phyloP scores from a whole-genome alignment of 2,113 vertebrate species.

The Campylomormyrus tamandua region DNA sequence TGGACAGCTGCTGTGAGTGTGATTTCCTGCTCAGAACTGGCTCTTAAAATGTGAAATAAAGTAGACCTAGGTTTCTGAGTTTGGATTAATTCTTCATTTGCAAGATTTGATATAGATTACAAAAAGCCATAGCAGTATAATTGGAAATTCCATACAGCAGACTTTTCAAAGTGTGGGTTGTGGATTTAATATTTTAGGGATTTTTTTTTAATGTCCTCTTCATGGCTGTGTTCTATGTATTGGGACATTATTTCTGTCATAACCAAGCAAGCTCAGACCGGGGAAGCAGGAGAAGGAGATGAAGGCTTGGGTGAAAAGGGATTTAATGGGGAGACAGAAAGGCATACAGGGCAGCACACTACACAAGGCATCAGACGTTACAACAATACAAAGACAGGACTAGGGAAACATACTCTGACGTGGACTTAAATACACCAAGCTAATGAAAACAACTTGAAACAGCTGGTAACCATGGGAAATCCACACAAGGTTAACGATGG shows the following conservation, averaged over 20 bases:
- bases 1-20: background rate
- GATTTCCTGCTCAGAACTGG: background rate
- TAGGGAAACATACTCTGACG: too few species aligned
- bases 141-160: background rate
- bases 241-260: background rate
- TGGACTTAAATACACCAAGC: too few species aligned
- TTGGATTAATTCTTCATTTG: background rate
- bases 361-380: too few species aligned
- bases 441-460: too few species aligned
- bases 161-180: background rate
- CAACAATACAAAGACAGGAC: too few species aligned
- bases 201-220: background rate
- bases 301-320: too few species aligned
- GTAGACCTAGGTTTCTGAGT: background rate
- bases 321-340: too few species aligned
- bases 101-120: background rate
- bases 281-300: too few species aligned
- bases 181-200: background rate
- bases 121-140: background rate
- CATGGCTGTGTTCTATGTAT: background rate
- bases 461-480: too few species aligned
- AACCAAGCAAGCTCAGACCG: too few species aligned
- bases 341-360: too few species aligned
- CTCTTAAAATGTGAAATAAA: background rate
- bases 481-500: too few species aligned